A percentile compares a stretch with the other conserved stretches of the same genome.
These are phyloP conservation scores for Varanus salvator DNA, from an alignment of 2,113 vertebrate species.

Conservation along the genomic window DNA sequence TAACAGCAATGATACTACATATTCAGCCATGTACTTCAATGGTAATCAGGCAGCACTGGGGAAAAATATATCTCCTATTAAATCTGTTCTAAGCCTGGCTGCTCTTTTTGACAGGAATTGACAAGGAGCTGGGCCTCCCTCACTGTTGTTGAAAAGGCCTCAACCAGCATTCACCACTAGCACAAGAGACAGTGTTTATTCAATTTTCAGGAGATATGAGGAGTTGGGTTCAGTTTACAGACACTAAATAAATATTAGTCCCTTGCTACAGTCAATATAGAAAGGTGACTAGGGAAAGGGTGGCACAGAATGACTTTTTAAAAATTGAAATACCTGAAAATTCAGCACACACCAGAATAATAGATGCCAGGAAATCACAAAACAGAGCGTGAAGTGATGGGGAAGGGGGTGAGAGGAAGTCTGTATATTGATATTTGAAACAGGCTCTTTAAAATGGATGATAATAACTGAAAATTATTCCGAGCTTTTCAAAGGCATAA, in stretches of 20 bases:
- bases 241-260: conserved; percentile 18
- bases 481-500: conserved; percentile 82
- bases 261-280: conserved; percentile 8
- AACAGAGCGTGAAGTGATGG: not conserved
- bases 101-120: not conserved
- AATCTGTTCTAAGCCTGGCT: not conserved
- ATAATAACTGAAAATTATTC: conserved; percentile 84
- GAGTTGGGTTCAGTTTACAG: not conserved
- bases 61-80: not conserved
- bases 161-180: rapidly evolving
- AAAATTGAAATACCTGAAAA: conserved; percentile 49
- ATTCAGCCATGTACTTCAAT: not conserved
- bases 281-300: conserved; percentile 34
- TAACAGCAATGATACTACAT: not conserved
- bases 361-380: conserved; percentile 52
- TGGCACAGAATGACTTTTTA: not conserved
- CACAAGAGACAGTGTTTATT: not conserved
- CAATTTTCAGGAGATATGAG: not conserved
- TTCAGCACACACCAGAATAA: conserved; percentile 56
- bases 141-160: rapidly evolving
- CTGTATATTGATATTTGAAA: conserved; percentile 70
- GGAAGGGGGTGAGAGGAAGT: conserved; percentile 44
- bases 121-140: not conserved
- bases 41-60: rapidly evolving
- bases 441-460: conserved; percentile 78